Base-by-base conservation (phyloP, 2,888 invertebrate species). In the Meiosimyza platycephala region DNA sequence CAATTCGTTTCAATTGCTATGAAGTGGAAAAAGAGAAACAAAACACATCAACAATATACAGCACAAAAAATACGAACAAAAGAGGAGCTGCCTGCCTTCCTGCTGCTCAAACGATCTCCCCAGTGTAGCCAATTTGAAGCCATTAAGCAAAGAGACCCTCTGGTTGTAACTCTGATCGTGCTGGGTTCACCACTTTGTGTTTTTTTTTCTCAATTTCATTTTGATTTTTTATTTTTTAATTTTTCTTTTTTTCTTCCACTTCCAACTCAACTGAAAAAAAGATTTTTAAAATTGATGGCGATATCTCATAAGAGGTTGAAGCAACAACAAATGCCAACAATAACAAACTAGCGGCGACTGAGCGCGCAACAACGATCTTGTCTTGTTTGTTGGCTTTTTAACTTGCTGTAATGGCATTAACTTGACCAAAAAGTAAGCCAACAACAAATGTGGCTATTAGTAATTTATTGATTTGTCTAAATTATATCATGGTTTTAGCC, bases 381-480 rank as follows among this genome's bases (percentile, higher is more conserved):
- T 67, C 59, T 59, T n/a, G 48, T 50, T 59, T 33, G 59, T 18
- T 28, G 18, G 48, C 22, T 28, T 28, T 18, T 16, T 47, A 16
- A 16, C 47, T 63, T 1, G 16, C 18, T 63, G 62, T 15, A 9
- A 47, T 47, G 15, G 63, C 9, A 63, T 47, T 60, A 40, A 62
- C 15, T 13, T 54, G 66, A 28, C 66, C 52, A n/a, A 52, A 28
- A 40, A 54, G 54, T 52, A 40, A 40, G 40, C 40, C 40, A 65
- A 28, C n/a, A 63, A 63, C 63, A 63, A 63, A 47, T 28, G 28
- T 40, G 54, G 66, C 66, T 16, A 66, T 66, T 66, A 66, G 54
- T 54, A 54, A 52, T 66, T 66, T 66, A 66, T 66, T 66, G 66
- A 66, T 66, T 66, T 66, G 66, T 66, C 66, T 54, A 54, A 66